Evolutionary conservation across 2,797 vertebrate genomes (phyloP).

Genomic region (Pipistrellus pipistrellus): DNA sequence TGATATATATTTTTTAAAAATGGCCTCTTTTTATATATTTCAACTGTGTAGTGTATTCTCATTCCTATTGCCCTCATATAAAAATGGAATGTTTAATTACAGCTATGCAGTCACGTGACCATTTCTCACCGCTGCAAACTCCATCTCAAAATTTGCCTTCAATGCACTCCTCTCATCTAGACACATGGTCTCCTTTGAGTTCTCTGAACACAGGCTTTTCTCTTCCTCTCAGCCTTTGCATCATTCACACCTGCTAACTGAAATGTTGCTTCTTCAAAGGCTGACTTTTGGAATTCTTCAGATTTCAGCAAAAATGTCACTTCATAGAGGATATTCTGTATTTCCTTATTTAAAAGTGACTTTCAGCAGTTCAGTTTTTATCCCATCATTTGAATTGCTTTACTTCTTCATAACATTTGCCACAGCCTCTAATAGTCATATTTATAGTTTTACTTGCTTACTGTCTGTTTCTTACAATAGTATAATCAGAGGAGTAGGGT

Average conservation of each 20-base stretch:
- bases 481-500: not conserved
- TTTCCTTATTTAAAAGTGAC: not conserved
- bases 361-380: not conserved
- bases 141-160: not conserved
- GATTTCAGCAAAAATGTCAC: not conserved
- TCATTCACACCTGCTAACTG: not conserved
- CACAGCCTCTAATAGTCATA: not conserved
- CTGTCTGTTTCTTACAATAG: not conserved
- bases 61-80: not conserved
- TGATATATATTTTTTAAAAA: not conserved
- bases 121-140: not conserved
- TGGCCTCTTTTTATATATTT: not conserved
- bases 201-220: not conserved
- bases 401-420: not conserved
- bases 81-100: not conserved
- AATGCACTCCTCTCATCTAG: not conserved
- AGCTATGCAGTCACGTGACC: not conserved
- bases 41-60: not conserved
- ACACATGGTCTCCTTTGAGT: not conserved
- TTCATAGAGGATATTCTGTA: fast-evolving
- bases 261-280: not conserved
- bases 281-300: not conserved
- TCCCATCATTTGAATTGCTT: not conserved
- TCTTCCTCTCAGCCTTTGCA: not conserved
- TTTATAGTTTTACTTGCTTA: not conserved